Evolutionary conservation across 1,140 invertebrate species (phyloP).

Genomic region (Vanessa atalanta): DNA sequence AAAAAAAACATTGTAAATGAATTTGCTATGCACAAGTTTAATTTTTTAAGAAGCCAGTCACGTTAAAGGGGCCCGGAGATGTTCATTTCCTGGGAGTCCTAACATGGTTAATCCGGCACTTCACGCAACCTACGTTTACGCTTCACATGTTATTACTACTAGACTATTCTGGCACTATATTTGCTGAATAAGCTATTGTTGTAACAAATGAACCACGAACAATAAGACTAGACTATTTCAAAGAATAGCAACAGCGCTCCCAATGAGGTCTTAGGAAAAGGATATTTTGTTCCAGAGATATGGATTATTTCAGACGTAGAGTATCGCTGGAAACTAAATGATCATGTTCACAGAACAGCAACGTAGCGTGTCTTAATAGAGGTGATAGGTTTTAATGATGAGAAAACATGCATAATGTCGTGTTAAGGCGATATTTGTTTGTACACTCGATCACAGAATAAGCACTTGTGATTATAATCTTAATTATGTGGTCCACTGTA

Average conservation of each 20-base stretch:
- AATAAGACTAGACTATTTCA: background rate
- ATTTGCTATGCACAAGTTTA: too few relatives aligned
- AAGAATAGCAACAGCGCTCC: background rate
- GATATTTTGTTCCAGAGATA: background rate
- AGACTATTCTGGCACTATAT: background rate
- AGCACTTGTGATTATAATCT: slow-evolving; percentile 22
- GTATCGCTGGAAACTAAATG: slow-evolving; percentile 15
- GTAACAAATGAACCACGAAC: background rate
- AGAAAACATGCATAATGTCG: slow-evolving; percentile 38
- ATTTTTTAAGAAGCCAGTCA: too few relatives aligned
- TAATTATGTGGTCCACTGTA: slow-evolving; percentile 27
- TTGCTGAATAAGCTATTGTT: background rate
- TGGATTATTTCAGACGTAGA: background rate
- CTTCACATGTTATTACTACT: too few relatives aligned
- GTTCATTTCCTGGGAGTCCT: too few relatives aligned
- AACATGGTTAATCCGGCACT: too few relatives aligned
- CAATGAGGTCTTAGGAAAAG: background rate
- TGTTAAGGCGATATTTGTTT: slow-evolving; percentile 32
- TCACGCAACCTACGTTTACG: too few relatives aligned
- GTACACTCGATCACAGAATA: slow-evolving; percentile 23
- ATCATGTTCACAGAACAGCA: slow-evolving; percentile 24
- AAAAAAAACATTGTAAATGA: too few relatives aligned
- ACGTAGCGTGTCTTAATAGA: slow-evolving; percentile 27
- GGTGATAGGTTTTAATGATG: slow-evolving; percentile 34
- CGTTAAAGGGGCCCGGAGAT: too few relatives aligned